Base-by-base conservation (phyloP, 2,888 invertebrate species). In the Pseudeuparius sepicola region DNA sequence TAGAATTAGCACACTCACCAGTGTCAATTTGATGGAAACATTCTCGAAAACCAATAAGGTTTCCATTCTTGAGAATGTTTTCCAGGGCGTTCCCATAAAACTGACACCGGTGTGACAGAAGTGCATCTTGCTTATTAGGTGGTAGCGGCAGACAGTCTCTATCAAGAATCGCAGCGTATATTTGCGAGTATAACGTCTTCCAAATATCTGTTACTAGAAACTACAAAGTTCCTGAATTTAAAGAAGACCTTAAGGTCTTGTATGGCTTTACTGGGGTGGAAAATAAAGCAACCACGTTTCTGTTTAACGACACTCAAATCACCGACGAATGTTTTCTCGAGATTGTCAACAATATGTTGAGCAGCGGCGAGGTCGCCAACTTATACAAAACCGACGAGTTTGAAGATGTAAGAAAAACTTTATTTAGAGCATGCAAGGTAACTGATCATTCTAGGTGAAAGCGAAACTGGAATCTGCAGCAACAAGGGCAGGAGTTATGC, bases 301-400 rank as follows among this genome's bases (percentile, higher is more conserved):
- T 90, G 40, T 87, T 92, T 64, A 79, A 77, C 54, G 89, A 89
- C 57, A 85, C 82, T 2, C 89, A 87, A 59, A 78, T 90, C 13
- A 78, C 74, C 0, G 85, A 87, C 43, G 86, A 87, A 51, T 69
- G 75, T 6, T 90, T 90, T 60, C 70, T 90, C 1, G 90, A 90
- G 65, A 83, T 90, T 46, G 73, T 92, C 37, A 90, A 89, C 62
- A 90, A 86, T 54, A 71, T 92, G 60, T 67, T 92, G 37, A 87
- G 85, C 55, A 84, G 82, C 42, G 90, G 89, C 0, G 89, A 90
- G 62, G 77, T 92, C 37, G 75, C 86, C 3, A 89, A 88, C 61
- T 67, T 92, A n/a, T 90, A 77, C 55, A 87, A 87, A 54, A 57
- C 75, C 0, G 89, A 90, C 45, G 90, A 92, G 60, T 81, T 90